Base-by-base conservation (phyloP, 2,113 vertebrate species). In the Catharus minimus region DNA sequence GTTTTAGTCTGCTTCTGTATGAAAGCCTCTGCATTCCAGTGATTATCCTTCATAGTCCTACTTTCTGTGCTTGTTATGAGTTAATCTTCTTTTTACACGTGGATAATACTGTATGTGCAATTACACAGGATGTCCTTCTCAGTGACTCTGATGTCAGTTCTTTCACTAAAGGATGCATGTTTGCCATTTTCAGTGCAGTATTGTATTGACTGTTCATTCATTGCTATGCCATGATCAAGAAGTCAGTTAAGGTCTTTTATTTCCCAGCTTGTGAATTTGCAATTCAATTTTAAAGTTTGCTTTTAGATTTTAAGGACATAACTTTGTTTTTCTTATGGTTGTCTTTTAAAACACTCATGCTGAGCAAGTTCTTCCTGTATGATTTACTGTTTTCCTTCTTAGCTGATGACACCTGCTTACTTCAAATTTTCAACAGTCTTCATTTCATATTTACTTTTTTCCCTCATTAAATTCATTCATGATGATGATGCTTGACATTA, bases 41-140 rank as follows among this genome's bases (percentile, higher is more conserved):
- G 94, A 94, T 96, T 94, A 95, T 95, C 93, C 91, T 90, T 86
- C 77, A 26, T 57, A 95, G 95, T 86, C 86, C 91, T 93, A 93
- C 84, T 93, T 95, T 90, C 89, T 67, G 49, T 84, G 86, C 69
- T 89, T 84, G 80, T 88, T 94, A 71, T 41, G 55, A 90, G 61
- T 96, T 96, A 95, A 96, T 96, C 92, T 85, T 64, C 90, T 93
- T 90, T 92, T 84, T 81, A 39, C 39, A 62, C 64, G 64, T 80
- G 72, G 88, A 56, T 92, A 82, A 88, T 92, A 93, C 69, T 74
- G 68, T 81, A 32, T 14, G 27, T 86, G 65, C 68, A 82, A 8
- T 95, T 86, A 66, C 26, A 57, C 33, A 39, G 76, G 44, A 57
- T 86, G 90, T 38, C 64, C 80, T 90, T 75, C 67, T 77, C 43